Conservation (phyloP, 2,888 invertebrate genomes). For the Pinctada fucata region DNA sequence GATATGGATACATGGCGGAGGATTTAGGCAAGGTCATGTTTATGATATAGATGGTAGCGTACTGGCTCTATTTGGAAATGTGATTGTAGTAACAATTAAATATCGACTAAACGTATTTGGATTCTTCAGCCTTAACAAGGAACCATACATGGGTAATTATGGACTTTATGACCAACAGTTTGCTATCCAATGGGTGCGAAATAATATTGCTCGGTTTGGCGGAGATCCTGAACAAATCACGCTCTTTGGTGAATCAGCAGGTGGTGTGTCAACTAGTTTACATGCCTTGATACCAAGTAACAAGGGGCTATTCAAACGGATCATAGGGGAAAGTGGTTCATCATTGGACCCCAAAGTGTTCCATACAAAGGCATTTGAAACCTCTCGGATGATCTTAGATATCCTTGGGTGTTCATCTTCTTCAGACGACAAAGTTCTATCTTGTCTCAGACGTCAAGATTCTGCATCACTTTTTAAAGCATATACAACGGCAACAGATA, state of each 20-base stretch:
- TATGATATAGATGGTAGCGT: conserved; percentile 47
- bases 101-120: conserved; percentile 60
- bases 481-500: conserved; percentile 13
- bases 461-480: conserved; percentile 35
- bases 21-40: conserved; percentile 52
- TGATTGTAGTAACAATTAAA: conserved; percentile 59
- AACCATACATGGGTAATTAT: conserved; percentile 48
- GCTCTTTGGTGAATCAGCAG: conserved; percentile 60
- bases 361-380: conserved; percentile 8
- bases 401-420: background rate
- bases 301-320: conserved; percentile 54
- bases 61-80: conserved; percentile 50
- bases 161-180: conserved; percentile 58
- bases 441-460: conserved; percentile 40
- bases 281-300: conserved; percentile 50
- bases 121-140: conserved; percentile 52
- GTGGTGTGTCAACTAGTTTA: conserved; percentile 51
- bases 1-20: conserved; percentile 63
- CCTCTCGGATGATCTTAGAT: conserved; percentile 4
- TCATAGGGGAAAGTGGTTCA: conserved; percentile 55
- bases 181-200: conserved; percentile 58
- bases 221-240: conserved; percentile 53
- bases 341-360: conserved; percentile 12
- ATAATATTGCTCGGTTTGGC: conserved; percentile 56
- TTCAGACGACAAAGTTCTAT: conserved; percentile 8